Evolutionary conservation across 2,888 invertebrate genomes (phyloP), one percentile per base, ranked within the genome.

Genomic region (Drosophila yooni): DNA sequence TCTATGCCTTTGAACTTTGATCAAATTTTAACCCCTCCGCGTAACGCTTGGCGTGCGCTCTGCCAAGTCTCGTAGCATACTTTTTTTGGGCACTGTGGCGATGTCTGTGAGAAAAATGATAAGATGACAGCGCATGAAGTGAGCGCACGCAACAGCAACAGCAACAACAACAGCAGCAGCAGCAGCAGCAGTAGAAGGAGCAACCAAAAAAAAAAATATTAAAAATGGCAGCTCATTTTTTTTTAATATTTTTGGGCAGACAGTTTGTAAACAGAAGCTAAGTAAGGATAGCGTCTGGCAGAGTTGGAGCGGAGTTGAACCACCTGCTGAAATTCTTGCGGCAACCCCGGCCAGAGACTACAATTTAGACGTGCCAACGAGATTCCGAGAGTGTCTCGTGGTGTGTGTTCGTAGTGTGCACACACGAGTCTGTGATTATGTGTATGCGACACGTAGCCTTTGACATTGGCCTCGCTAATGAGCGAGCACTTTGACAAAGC

Each of bases 391-490:
- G 18, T 2, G 21, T 25, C 31, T 48, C 34, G 4, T 2, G 3
- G 8, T 34, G 53, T 15, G 57, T 27, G 29, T 6, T 60, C 46
- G 15, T 11, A 59, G 36, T 36, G 40, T 34, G 29, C 46, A 15
- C 15, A 46, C 46, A 46, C 21, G 25, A 34, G 11, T 46, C 11
- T 54, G 54, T 33, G 38, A 21, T 21, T 46, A 21, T 73, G 61
- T 33, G 27, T 58, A 33, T 79, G 76, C 65, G 77, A 86, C 84
- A 88, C 88, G 89, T 88, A 79, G 87, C 89, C 84, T 86, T 85
- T 85, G 84, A 88, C 84, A 85, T 88, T 88, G 84, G 84, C 89
- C 86, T 69, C 86, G 79, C 84, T 85, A 85, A 85, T 85, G 89
- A 85, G 84, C 82, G 73, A 83, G 77, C 81, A 84, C 84, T 84